These are phyloP conservation scores for Pyrocephalus nanus DNA, from an alignment of 2,797 vertebrate genomes.

Conservation along the genomic window DNA sequence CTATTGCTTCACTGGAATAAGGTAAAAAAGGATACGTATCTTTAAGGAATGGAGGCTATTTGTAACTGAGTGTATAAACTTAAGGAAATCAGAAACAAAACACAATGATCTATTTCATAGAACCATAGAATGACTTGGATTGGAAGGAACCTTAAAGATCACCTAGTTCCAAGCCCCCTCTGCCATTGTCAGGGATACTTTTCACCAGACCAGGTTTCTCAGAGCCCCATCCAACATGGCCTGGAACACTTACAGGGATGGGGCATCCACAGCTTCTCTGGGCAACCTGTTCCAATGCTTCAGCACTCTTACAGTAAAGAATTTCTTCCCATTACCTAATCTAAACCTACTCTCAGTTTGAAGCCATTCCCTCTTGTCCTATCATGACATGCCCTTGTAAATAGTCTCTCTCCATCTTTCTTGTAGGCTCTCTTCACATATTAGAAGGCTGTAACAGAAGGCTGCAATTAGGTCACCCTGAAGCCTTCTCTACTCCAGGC, in stretches of 20 bases:
- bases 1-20: not conserved
- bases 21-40: not conserved
- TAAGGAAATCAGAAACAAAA: slow-evolving; percentile 39
- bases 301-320: not conserved
- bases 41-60: not conserved
- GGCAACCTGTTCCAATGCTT: not conserved
- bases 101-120: not conserved
- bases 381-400: accelerated
- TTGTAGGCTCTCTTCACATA: accelerated
- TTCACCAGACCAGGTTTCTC: not conserved
- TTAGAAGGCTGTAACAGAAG: not conserved
- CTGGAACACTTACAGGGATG: not conserved
- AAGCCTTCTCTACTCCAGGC: not conserved
- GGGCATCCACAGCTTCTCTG: not conserved
- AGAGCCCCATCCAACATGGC: not conserved
- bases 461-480: not conserved
- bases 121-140: not conserved
- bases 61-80: not conserved
- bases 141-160: not conserved
- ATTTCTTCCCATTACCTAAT: not conserved
- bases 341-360: not conserved
- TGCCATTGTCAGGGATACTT: not conserved
- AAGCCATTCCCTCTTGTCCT: not conserved
- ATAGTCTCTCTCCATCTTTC: not conserved
- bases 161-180: not conserved